A percentile compares a stretch with the other conserved stretches of the same genome.
These are phyloP conservation scores for Eupithecia dodoneata DNA, from an alignment of 2,888 invertebrate species.

Conservation along the genomic window DNA sequence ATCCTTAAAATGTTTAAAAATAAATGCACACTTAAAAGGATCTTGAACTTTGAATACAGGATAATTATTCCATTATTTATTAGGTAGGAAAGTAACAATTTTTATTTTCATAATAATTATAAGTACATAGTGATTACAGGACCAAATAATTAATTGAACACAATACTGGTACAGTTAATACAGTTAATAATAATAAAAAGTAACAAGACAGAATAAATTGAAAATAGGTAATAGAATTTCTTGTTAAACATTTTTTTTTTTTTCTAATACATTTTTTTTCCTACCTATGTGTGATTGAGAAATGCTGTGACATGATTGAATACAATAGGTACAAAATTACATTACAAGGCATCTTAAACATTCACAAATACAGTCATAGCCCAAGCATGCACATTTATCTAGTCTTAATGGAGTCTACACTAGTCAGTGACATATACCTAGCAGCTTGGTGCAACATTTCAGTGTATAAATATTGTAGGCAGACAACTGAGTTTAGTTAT, in stretches of 20 bases:
- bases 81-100: neutral
- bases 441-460: neutral
- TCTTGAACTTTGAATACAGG: neutral
- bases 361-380: conserved; percentile 35
- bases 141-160: neutral
- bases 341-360: conserved; percentile 33
- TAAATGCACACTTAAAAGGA: neutral
- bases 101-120: neutral
- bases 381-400: conserved; percentile 30
- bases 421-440: neutral
- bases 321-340: conserved; percentile 11
- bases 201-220: neutral
- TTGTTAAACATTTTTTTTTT: neutral
- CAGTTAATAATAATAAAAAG: neutral
- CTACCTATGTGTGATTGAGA: neutral
- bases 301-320: neutral
- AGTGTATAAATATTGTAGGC: neutral
- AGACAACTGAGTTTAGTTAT: neutral
- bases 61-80: neutral
- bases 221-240: neutral
- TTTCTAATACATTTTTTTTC: neutral
- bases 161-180: neutral
- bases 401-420: conserved; percentile 13
- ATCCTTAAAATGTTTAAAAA: conserved; percentile 13
- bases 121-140: no score